Base-by-base conservation (phyloP, 2,797 vertebrate species). In the Pseudochirops corinnae region DNA sequence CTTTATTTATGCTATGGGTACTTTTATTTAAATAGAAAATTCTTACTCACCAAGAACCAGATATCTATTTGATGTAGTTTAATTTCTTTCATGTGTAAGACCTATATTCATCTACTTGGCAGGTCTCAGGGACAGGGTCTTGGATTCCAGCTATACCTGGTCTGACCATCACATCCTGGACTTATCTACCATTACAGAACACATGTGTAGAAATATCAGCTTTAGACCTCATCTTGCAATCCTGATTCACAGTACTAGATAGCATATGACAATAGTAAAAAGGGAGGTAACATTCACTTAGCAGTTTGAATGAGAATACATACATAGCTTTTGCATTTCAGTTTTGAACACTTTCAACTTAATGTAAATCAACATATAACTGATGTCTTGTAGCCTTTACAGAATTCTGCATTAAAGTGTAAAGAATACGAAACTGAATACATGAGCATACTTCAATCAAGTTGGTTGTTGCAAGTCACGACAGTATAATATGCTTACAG, bases 361-460 rank as follows among this genome's bases (percentile, higher is more conserved):
- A 39, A 60, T 31, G 92, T 95, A 58, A 96, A 46, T 56, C 91
- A 95, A 93, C 90, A 56, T 91, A 93, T 26, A 94, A 53, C n/a
- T 91, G 50, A 91, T 33, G 55, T 94, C 33, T 93, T 55, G 26
- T 91, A 90, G 21, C 5, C 90, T 39, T 92, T 93, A 55, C 29
- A 91, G 16, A 57, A 93, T 91, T 67, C 39, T 93, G 60, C 60
- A 92, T 58, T 56, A 90, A 92, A 92, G 29, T 67, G 92, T 92
- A 62, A 53, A 96, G 87, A 98, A 92, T 91, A 33, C 56, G 92
- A 96, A 98, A 96, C 5, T 0, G 31, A 96, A 53, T 50, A 39
- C 53, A 60, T 16, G 28, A 50, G 82, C 90, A 55, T 0, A 16
- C 58, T 97, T 93, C 24, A 3, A 53, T 29, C 56, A 82, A 1